These are phyloP conservation scores for Conger conger DNA, from an alignment of 2,113 vertebrate species.

Conservation along the genomic window DNA sequence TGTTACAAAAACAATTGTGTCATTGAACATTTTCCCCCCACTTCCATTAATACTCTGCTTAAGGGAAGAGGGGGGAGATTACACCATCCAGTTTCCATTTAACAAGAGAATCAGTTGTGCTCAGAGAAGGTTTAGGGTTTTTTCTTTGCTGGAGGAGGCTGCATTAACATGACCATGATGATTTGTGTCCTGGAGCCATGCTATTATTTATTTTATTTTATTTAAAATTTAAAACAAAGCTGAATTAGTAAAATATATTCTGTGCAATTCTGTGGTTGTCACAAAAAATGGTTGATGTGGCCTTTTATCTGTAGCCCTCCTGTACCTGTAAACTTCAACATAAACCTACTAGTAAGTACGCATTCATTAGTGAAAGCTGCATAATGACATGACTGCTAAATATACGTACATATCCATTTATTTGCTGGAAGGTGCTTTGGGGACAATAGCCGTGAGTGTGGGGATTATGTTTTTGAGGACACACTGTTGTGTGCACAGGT, in stretches of 20 bases:
- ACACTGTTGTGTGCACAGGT: neutral
- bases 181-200: neutral
- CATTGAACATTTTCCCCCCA: too few relatives aligned
- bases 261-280: too few relatives aligned
- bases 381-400: too few relatives aligned
- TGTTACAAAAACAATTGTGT: slow-evolving; percentile 4
- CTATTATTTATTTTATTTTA: neutral
- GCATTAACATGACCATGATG: neutral
- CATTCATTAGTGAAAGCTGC: too few relatives aligned
- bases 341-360: too few relatives aligned
- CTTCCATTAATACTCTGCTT: neutral
- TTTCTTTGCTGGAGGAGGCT: neutral
- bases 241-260: too few relatives aligned
- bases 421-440: too few relatives aligned
- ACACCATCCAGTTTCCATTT: neutral
- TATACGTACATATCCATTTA: too few relatives aligned
- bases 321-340: too few relatives aligned
- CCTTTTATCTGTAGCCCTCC: neutral
- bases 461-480: neutral
- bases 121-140: neutral
- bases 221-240: neutral
- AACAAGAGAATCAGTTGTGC: neutral
- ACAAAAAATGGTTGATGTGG: too few relatives aligned
- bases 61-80: neutral
- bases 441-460: too few relatives aligned